Evolutionary conservation across 2,797 vertebrate species (phyloP).

Genomic region (Gambusia yucatana): DNA sequence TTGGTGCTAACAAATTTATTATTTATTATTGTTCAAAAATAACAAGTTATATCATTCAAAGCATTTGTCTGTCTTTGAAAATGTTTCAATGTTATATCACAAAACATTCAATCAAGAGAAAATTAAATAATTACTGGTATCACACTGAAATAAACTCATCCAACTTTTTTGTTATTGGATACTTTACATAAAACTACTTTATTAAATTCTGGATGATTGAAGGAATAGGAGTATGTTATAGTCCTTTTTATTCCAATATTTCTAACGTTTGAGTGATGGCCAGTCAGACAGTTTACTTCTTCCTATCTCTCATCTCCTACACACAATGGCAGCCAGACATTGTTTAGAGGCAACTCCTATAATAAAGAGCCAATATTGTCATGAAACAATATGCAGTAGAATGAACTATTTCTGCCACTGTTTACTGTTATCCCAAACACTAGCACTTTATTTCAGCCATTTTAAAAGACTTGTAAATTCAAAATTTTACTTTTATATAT

Average conservation of each 20-base stretch:
- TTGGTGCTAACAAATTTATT: neutral
- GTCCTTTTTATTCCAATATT: slow-evolving; percentile 43
- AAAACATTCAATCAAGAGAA: neutral
- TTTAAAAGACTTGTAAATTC: neutral
- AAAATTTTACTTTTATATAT: neutral
- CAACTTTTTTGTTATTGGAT: neutral
- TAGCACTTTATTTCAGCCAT: neutral
- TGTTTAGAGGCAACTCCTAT: slow-evolving; percentile 49
- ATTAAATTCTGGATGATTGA: neutral
- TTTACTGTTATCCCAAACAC: neutral
- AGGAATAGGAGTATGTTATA: neutral
- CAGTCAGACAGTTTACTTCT: slow-evolving; percentile 9
- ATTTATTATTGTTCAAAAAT: neutral
- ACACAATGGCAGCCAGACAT: slow-evolving; percentile 46
- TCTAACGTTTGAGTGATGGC: slow-evolving; percentile 17
- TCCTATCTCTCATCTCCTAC: slow-evolving; percentile 24
- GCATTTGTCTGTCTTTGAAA: neutral
- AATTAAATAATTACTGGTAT: neutral
- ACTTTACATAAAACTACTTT: neutral
- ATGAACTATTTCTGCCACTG: slow-evolving; percentile 23
- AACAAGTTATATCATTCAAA: neutral
- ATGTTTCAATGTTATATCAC: neutral
- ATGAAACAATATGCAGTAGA: slow-evolving; percentile 40
- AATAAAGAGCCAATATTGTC: slow-evolving; percentile 37
- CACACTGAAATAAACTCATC: neutral